These are phyloP conservation scores for Drosophila mimetica DNA, from an alignment of 2,888 invertebrate genomes.

Conservation along the genomic window DNA sequence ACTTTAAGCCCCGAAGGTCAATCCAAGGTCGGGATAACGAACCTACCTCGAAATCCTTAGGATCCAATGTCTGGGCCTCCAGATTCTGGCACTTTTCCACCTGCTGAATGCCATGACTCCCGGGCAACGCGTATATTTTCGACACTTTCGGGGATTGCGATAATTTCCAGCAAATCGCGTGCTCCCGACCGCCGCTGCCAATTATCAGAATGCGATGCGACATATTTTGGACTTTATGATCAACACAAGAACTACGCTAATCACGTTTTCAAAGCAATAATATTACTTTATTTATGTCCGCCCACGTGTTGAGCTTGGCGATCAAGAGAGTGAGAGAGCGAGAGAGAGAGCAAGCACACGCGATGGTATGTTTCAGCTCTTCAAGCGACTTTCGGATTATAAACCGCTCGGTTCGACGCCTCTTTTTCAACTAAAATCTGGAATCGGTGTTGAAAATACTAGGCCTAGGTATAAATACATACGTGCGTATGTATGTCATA, in stretches of 20 bases:
- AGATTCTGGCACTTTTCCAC: constrained; percentile 88
- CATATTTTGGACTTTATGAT: constrained; percentile 44
- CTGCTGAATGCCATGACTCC: constrained; percentile 93
- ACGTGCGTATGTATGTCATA: neutral
- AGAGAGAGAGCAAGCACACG: constrained; percentile 11
- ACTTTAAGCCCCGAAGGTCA: constrained; percentile 61
- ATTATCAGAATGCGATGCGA: constrained; percentile 90
- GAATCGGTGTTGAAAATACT: constrained; percentile 43
- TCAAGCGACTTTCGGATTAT: constrained; percentile 21
- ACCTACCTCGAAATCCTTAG: constrained; percentile 89
- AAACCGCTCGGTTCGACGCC: constrained; percentile 59
- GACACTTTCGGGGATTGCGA: constrained; percentile 90
- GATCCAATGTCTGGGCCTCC: constrained; percentile 68
- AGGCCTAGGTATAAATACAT: constrained; percentile 7
- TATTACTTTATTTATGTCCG: constrained; percentile 22
- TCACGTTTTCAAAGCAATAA: constrained; percentile 52
- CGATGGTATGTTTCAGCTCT: constrained; percentile 24
- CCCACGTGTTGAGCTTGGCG: constrained; percentile 69
- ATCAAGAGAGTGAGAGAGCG: constrained; percentile 6
- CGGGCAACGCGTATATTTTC: constrained; percentile 93
- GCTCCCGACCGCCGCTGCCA: constrained; percentile 97
- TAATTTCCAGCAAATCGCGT: constrained; percentile 97
- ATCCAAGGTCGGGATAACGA: constrained; percentile 45
- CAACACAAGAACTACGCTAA: constrained; percentile 1
- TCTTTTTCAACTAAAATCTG: constrained; percentile 60